Conservation (phyloP, 2,113 vertebrate genomes). For the Pseudonaja textilis region DNA sequence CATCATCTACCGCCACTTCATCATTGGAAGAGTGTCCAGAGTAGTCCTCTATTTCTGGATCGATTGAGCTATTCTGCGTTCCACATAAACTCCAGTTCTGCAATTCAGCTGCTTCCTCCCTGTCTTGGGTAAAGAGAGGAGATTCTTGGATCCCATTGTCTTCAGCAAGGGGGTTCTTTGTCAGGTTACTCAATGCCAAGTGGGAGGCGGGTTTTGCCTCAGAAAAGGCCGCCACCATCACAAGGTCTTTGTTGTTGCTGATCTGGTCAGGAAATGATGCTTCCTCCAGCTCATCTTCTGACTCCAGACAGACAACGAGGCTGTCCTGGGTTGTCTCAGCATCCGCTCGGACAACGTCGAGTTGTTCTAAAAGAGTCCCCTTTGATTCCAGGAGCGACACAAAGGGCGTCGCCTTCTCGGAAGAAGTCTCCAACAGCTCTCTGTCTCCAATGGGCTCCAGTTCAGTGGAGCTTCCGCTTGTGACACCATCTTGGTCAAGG, state of each 20-base stretch:
- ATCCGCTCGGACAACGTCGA: background rate
- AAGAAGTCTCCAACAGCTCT: background rate
- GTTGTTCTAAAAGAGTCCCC: background rate
- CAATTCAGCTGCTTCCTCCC: background rate
- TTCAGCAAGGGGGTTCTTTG: background rate
- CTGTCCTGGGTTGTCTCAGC: background rate
- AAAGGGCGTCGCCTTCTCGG: background rate
- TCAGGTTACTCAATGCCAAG: background rate
- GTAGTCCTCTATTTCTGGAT: background rate
- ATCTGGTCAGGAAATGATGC: background rate
- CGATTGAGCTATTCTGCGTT: background rate
- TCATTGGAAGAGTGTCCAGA: rapidly evolving
- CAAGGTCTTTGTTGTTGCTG: background rate
- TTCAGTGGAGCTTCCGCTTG: background rate
- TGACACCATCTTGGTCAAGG: background rate
- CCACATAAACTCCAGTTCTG: background rate
- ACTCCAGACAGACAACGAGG: slow-evolving; percentile 44
- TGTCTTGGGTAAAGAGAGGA: rapidly evolving
- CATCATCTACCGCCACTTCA: rapidly evolving
- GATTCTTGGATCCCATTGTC: background rate
- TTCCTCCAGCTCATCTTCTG: slow-evolving; percentile 37
- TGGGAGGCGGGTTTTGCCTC: background rate
- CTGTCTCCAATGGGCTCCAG: background rate
- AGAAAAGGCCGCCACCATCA: background rate
- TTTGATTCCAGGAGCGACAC: rapidly evolving